Evolutionary conservation across 1,140 invertebrate species (phyloP), one percentile per base, ranked within the genome.

Genomic region (Aphaenogaster rudis): DNA sequence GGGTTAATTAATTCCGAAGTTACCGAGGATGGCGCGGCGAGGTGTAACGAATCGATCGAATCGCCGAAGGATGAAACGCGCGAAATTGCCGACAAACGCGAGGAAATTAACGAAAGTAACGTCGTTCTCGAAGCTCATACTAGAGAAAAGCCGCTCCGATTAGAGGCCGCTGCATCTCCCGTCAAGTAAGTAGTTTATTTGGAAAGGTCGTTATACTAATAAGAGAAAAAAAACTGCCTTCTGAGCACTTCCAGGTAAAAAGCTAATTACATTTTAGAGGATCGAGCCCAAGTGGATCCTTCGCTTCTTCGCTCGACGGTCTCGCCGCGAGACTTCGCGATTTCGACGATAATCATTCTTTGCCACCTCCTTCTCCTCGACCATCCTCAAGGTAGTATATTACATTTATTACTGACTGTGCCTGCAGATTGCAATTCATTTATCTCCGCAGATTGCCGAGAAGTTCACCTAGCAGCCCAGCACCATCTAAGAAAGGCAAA

Each of bases 391-490:
- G 94, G 94, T 94, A 88, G 21, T 36, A n/a, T 42, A 17, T 28
- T 50, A 17, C 7, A 72, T 67, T 78, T 52, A 42, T 28, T 48
- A 76, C 36, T 28, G 11, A 66, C 4, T 54, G 11, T 48, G n/a
- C 13, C 8, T 7, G 6, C 36, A 42, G n/a, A 48, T 61, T 28
- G 9, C 45, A 59, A 64, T 54, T 57, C 3, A 52, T 2, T 59
- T n/a, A 54, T 64, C 5, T 52, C 28, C 13, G 45, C 17, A 96
- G 97, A 89, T 93, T 97, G 66, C 97, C 97, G 8, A 96, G 97
- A 89, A 97, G 97, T 92, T 97, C 97, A 2, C 97, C 97, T 1
- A 96, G 97, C 50, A 97, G 97, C 84, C 97, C 97, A 63, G 96
- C 97, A 7, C 96, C 97, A 15, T 97, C 96, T 66, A 97, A 97